Percentiles rank a stretch among this genome's conserved stretches.
Conservation (phyloP, 2,797 vertebrate genomes). For the Pseudochirops cupreus region DNA sequence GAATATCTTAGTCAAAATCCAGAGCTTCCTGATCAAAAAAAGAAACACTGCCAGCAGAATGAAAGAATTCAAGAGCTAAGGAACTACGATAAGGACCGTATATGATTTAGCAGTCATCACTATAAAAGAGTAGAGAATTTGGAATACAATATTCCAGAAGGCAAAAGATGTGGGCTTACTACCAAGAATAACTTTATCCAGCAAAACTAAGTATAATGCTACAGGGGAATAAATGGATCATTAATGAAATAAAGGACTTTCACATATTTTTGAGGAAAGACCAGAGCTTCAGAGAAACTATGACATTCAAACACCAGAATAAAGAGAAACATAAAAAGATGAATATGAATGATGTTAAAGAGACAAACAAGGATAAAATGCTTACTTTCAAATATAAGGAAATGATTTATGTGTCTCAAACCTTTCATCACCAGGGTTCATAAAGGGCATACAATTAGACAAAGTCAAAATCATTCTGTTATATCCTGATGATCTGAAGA, state of each 20-base stretch:
- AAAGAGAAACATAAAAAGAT: neutral
- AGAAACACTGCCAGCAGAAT: too few species aligned
- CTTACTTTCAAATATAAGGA: neutral
- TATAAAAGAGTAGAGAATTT: neutral
- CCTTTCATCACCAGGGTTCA: neutral
- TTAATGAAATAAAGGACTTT: neutral
- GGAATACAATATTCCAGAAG: neutral
- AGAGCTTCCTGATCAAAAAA: too few species aligned
- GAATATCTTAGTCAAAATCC: too few species aligned
- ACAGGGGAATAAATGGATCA: neutral
- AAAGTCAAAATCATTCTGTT: neutral
- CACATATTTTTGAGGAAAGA: neutral
- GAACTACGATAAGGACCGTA: too few species aligned
- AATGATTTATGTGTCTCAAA: neutral
- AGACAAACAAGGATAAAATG: neutral
- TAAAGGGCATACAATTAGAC: neutral
- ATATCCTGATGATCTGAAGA: neutral
- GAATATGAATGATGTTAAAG: neutral
- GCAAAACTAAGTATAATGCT: neutral
- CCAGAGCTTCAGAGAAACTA: neutral
- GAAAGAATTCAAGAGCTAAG: too few species aligned
- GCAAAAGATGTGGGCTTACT: neutral
- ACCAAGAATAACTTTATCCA: neutral
- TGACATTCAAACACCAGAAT: neutral
- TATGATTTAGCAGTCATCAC: too few species aligned